phyloP scores from a whole-genome alignment of 1,140 invertebrate species.

The Nylanderia fulva region DNA sequence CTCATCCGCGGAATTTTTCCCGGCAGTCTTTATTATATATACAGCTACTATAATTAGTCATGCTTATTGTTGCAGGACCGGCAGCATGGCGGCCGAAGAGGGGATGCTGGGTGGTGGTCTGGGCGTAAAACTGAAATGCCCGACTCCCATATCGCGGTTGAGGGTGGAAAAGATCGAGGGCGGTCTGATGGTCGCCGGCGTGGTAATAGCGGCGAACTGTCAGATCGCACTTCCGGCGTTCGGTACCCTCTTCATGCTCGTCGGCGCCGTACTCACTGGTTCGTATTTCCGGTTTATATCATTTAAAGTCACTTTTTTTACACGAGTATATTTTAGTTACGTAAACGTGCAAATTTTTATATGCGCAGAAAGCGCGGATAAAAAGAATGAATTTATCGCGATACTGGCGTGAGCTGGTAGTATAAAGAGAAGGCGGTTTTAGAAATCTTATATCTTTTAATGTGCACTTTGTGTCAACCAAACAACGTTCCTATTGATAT shows the following conservation, averaged over 20 bases:
- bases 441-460: background rate
- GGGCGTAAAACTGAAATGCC: constrained; percentile 87
- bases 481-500: background rate
- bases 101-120: constrained; percentile 80
- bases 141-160: constrained; percentile 87
- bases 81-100: constrained; percentile 84
- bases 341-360: background rate
- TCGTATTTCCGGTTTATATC: constrained; percentile 68
- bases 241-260: constrained; percentile 90
- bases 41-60: constrained; percentile 48
- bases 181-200: constrained; percentile 90
- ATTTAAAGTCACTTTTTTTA: background rate
- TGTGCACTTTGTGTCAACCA: background rate
- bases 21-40: constrained; percentile 13
- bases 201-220: constrained; percentile 91
- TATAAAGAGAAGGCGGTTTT: background rate
- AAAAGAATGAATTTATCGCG: background rate
- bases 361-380: background rate
- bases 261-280: constrained; percentile 91
- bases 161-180: constrained; percentile 92
- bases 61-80: constrained; percentile 83
- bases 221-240: constrained; percentile 91
- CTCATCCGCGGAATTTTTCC: background rate
- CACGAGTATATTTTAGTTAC: background rate
- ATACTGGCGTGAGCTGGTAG: too few relatives aligned